These are phyloP conservation scores for Oryzias sinensis DNA, from an alignment of 2,797 vertebrate genomes.

Conservation along the genomic window DNA sequence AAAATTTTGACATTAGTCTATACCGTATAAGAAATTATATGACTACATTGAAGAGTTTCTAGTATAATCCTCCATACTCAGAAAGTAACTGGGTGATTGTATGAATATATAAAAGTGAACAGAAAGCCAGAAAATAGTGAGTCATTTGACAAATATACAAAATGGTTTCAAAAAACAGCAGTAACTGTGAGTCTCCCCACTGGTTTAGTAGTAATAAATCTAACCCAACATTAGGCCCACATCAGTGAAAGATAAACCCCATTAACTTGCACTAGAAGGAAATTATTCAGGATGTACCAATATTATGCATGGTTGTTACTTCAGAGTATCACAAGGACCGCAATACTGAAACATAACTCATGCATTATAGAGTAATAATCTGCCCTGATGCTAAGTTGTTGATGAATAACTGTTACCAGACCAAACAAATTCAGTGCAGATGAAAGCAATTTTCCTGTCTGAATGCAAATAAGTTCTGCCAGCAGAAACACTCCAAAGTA, in stretches of 20 bases:
- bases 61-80: too few relatives aligned
- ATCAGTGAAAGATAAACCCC: slow-evolving; percentile 23
- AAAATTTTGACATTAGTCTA: too few relatives aligned
- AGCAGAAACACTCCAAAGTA: slow-evolving; percentile 21
- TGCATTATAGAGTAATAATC: slow-evolving; percentile 45
- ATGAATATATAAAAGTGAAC: too few relatives aligned
- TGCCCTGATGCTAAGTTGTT: slow-evolving; percentile 27
- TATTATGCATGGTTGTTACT: slow-evolving; percentile 48
- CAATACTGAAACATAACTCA: slow-evolving; percentile 33
- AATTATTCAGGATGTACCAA: slow-evolving; percentile 8
- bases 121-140: neutral
- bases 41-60: too few relatives aligned
- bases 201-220: neutral
- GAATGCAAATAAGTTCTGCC: slow-evolving; percentile 29
- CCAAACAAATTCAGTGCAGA: slow-evolving; percentile 36
- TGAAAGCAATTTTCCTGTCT: slow-evolving; percentile 31
- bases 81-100: too few relatives aligned
- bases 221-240: slow-evolving; percentile 7
- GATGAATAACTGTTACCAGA: slow-evolving; percentile 56
- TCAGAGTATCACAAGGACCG: slow-evolving; percentile 25
- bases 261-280: slow-evolving; percentile 35
- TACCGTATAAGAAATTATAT: too few relatives aligned
- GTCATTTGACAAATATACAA: neutral
- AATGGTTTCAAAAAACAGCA: neutral
- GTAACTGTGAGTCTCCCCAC: neutral